These are phyloP conservation scores for Pollenia labialis DNA, from an alignment of 2,888 invertebrate species.

Conservation along the genomic window DNA sequence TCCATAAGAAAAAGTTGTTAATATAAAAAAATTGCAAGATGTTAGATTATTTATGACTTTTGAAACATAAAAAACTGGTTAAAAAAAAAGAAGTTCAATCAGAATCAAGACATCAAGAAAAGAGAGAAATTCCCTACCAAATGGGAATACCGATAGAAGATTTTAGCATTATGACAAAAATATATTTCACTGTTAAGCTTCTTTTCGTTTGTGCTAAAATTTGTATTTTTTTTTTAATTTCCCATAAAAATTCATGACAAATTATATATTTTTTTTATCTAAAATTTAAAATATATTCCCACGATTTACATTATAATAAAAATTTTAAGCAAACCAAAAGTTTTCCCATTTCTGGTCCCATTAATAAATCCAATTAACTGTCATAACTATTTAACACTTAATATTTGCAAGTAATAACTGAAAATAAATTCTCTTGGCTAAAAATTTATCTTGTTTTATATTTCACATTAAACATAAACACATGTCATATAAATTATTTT, in stretches of 20 bases:
- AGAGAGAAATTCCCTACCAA: not conserved
- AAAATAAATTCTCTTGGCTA: not conserved
- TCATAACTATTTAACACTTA: conserved; percentile 58
- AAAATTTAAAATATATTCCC: conserved; percentile 36
- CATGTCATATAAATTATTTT: conserved; percentile 64
- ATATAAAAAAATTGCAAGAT: conserved; percentile 3
- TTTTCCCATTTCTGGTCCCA: not conserved
- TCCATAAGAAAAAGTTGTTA: conserved; percentile 60
- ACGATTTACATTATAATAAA: conserved; percentile 32
- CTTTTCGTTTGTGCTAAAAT: not conserved
- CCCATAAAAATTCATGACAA: conserved; percentile 16
- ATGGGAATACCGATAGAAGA: not conserved
- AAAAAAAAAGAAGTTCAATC: no score
- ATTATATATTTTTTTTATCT: not conserved
- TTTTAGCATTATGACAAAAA: no score
- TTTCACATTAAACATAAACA: conserved; percentile 61
- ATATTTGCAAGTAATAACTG: not conserved
- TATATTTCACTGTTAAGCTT: not conserved
- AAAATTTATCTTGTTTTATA: conserved; percentile 37
- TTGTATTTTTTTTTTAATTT: conserved; percentile 8
- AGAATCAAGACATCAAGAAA: no score
- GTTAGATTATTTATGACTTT: no score
- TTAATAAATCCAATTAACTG: conserved; percentile 53
- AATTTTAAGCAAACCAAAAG: conserved; percentile 2
- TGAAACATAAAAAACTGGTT: no score